Evolutionary conservation across 2,888 invertebrate genomes (phyloP).

Genomic region (Panzeria rudis): DNA sequence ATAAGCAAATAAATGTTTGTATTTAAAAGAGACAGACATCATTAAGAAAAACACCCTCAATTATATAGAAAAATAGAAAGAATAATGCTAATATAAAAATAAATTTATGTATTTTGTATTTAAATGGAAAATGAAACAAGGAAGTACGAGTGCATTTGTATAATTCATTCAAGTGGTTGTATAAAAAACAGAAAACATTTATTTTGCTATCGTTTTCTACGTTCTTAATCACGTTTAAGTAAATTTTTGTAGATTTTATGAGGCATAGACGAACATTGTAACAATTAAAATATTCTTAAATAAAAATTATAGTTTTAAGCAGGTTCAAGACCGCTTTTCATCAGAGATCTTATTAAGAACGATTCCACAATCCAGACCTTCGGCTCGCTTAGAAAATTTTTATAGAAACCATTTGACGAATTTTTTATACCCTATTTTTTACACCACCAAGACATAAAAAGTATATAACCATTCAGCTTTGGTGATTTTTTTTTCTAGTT

Average conservation of each 20-base stretch:
- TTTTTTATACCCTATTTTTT: too few species aligned
- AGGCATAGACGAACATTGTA: not conserved
- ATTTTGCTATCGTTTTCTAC: not conserved
- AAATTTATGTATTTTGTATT: conserved; percentile 1
- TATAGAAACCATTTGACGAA: too few species aligned
- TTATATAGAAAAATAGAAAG: conserved; percentile 5
- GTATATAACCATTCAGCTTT: too few species aligned
- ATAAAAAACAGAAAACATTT: not conserved
- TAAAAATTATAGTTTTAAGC: too few species aligned
- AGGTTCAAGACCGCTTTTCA: too few species aligned
- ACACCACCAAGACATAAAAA: too few species aligned
- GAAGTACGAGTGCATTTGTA: not conserved
- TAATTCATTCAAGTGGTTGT: conserved; percentile 8
- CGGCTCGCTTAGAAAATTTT: too few species aligned
- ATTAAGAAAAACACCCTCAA: conserved; percentile 9
- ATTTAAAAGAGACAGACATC: not conserved
- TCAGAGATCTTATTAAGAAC: too few species aligned
- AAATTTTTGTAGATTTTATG: not conserved
- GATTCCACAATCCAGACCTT: too few species aligned
- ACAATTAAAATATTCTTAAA: not conserved
- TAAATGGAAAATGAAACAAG: conserved; percentile 21
- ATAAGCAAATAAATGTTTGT: conserved; percentile 13
- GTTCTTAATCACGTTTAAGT: not conserved
- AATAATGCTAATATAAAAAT: not conserved
- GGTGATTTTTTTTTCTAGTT: too few species aligned